phyloP scores from a whole-genome alignment of 2,113 vertebrate genomes.

The Ardeotis arabs region DNA sequence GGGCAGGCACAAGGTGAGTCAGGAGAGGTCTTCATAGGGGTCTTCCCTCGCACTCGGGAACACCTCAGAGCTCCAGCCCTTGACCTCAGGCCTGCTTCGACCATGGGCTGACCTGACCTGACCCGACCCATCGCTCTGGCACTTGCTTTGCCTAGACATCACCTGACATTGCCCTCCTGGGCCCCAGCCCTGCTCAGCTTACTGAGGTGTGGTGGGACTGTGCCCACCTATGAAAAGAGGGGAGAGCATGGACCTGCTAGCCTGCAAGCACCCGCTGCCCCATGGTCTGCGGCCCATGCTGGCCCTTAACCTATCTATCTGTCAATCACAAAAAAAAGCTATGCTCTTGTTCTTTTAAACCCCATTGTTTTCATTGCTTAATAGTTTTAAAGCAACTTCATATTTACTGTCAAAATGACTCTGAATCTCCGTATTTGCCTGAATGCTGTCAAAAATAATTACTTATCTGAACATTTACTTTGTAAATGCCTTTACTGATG shows the following conservation, averaged over 20 bases:
- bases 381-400: not conserved
- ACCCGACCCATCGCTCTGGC: not conserved
- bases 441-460: not conserved
- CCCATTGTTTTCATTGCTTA: not conserved
- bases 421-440: not conserved
- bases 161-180: accelerated
- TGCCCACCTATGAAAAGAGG: not conserved
- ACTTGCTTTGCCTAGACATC: accelerated
- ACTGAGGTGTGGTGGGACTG: not conserved
- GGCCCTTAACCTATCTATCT: not conserved
- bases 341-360: not conserved
- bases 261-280: not conserved
- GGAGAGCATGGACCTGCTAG: not conserved
- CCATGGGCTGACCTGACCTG: not conserved
- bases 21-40: not conserved
- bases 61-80: not conserved
- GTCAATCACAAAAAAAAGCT: not conserved
- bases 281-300: accelerated
- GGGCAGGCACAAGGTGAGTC: accelerated
- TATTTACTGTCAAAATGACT: not conserved
- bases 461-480: not conserved
- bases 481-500: not conserved
- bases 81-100: accelerated
- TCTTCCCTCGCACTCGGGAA: accelerated
- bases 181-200: accelerated